These are phyloP conservation scores for Phalloptychus januarius DNA, from an alignment of 2,797 vertebrate genomes.

Conservation along the genomic window DNA sequence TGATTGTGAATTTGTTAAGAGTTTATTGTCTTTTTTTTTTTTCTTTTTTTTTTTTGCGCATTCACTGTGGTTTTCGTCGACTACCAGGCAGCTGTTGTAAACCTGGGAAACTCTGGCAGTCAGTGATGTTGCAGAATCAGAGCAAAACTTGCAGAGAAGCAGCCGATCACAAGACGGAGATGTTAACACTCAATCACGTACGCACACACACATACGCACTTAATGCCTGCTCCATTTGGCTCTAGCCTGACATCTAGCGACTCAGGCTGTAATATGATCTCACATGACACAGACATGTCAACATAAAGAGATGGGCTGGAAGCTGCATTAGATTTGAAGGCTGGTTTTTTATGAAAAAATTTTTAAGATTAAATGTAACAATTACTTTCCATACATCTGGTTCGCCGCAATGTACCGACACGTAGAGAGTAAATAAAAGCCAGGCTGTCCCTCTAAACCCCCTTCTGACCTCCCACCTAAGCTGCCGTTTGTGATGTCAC, in stretches of 20 bases:
- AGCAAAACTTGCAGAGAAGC: conserved; percentile 31
- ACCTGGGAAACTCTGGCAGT: conserved; percentile 24
- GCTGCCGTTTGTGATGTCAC: conserved; percentile 51
- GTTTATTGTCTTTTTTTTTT: conserved; percentile 33
- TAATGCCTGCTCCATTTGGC: conserved; percentile 73
- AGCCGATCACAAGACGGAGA: conserved; percentile 41
- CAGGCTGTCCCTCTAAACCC: neutral
- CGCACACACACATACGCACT: neutral
- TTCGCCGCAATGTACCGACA: conserved; percentile 22
- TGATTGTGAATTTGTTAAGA: conserved; percentile 55
- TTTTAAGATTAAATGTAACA: conserved; percentile 17
- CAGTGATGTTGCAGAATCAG: conserved; percentile 10
- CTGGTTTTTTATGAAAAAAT: too few relatives aligned
- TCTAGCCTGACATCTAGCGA: conserved; percentile 97
- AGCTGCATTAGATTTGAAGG: conserved; percentile 2
- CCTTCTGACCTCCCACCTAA: neutral
- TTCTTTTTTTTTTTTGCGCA: conserved; percentile 23
- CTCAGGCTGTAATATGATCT: conserved; percentile 58
- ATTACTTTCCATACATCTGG: conserved; percentile 9
- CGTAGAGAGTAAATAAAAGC: conserved; percentile 38
- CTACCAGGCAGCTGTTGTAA: neutral
- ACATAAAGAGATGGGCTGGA: conserved; percentile 29
- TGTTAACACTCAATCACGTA: conserved; percentile 13
- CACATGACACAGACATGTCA: conserved; percentile 54
- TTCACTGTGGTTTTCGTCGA: conserved; percentile 10